Percentiles rank a stretch among this genome's conserved stretches.
Evolutionary conservation across 2,113 vertebrate species (phyloP).

Genomic region (Sterrhoptilus dennistouni): DNA sequence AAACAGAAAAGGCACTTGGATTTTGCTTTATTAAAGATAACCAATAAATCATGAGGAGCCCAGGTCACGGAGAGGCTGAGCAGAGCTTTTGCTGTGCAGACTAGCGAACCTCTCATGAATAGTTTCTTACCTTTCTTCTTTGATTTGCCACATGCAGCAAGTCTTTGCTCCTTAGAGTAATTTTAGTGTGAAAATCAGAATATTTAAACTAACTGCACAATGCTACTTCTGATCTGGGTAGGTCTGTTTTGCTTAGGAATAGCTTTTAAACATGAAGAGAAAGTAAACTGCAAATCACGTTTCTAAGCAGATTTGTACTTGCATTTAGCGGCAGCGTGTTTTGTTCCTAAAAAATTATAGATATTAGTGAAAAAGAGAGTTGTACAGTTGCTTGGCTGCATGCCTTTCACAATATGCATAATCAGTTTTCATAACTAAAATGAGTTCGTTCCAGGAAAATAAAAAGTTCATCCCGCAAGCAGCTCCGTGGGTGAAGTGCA

Average conservation of each 20-base stretch:
- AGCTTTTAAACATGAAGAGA: background rate
- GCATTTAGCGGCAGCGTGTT: background rate
- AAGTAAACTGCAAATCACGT: background rate
- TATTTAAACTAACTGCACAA: background rate
- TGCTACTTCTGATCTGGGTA: background rate
- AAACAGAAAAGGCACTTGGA: conserved; percentile 14
- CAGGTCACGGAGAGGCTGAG: background rate
- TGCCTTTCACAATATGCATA: background rate
- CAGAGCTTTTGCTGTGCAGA: background rate
- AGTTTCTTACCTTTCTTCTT: background rate
- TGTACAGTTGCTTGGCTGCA: background rate
- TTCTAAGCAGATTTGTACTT: background rate
- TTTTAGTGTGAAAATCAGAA: background rate
- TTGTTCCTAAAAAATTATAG: background rate
- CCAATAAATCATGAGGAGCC: background rate
- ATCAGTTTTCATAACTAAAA: background rate
- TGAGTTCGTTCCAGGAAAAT: conserved; percentile 6
- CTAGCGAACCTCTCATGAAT: background rate
- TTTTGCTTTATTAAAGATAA: background rate
- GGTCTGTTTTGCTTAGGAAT: background rate
- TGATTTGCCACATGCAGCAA: background rate
- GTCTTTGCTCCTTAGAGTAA: background rate
- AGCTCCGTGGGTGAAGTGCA: background rate
- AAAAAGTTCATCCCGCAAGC: background rate
- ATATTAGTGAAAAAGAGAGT: background rate